These are phyloP conservation scores for Hippolais icterina DNA, from an alignment of 2,113 vertebrate genomes.

Conservation along the genomic window DNA sequence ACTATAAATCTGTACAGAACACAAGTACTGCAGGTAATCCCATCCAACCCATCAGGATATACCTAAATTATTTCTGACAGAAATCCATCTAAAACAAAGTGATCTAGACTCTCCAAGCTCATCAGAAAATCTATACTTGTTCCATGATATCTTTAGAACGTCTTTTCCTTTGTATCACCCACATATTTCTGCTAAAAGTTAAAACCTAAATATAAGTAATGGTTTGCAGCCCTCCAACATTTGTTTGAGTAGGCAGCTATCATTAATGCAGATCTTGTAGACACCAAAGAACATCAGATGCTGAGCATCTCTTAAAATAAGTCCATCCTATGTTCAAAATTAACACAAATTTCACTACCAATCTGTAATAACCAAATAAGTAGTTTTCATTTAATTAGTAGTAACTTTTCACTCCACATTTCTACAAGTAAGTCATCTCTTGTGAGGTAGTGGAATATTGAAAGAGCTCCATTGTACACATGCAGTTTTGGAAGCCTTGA, in stretches of 20 bases:
- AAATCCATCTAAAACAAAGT: not conserved
- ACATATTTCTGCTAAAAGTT: not conserved
- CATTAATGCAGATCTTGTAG: not conserved
- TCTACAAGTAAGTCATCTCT: not conserved
- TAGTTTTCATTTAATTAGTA: not conserved
- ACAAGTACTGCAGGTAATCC: not conserved
- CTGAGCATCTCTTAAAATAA: not conserved
- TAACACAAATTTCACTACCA: not conserved
- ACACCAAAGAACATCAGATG: not conserved
- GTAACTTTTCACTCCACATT: not conserved
- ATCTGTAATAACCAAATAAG: not conserved
- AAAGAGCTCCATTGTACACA: not conserved
- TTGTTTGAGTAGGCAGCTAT: not conserved
- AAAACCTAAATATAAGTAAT: not conserved
- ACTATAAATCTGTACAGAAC: not conserved
- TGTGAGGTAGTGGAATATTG: not conserved
- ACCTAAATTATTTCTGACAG: not conserved
- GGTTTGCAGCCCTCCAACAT: not conserved
- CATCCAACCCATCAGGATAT: not conserved
- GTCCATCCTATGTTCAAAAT: not conserved
- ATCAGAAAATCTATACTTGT: not conserved
- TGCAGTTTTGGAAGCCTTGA: not conserved
- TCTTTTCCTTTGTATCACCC: not conserved
- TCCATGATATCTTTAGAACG: not conserved
- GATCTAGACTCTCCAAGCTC: not conserved